Conservation (phyloP, 2,797 vertebrate genomes). For the Cryptoblepharus egeriae region DNA sequence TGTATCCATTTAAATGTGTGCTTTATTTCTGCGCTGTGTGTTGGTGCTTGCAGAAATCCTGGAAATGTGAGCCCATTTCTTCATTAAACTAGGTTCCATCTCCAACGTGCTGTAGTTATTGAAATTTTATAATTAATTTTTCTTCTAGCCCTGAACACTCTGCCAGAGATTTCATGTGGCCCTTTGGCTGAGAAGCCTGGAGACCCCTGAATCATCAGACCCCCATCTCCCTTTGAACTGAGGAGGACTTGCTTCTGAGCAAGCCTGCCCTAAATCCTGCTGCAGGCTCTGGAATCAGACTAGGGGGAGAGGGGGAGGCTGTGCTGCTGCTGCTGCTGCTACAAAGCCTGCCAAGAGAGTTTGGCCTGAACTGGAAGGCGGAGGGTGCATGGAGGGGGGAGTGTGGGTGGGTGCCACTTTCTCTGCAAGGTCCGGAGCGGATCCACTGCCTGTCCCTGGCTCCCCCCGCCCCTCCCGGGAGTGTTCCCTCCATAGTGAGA, state of each 20-base stretch:
- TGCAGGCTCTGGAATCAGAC: neutral
- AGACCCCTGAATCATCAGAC: too few relatives aligned
- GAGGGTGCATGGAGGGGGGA: neutral
- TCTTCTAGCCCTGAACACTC: too few relatives aligned
- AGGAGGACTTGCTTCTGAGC: neutral
- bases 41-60: too few relatives aligned
- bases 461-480: slow-evolving; percentile 29
- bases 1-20: too few relatives aligned
- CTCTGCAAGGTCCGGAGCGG: slow-evolving; percentile 11
- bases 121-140: too few relatives aligned
- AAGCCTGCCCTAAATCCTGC: neutral
- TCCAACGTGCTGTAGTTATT: too few relatives aligned
- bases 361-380: neutral
- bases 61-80: too few relatives aligned
- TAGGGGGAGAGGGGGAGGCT: neutral
- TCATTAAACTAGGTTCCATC: too few relatives aligned
- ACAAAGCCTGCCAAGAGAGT: neutral
- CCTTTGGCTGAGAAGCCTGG: too few relatives aligned
- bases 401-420: slow-evolving; percentile 3
- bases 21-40: too few relatives aligned
- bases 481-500: slow-evolving; percentile 64
- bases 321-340: neutral
- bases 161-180: too few relatives aligned
- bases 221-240: neutral
- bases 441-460: slow-evolving; percentile 29